Percentiles rank a stretch among this genome's conserved stretches.
Evolutionary conservation across 1,140 invertebrate genomes (phyloP).

Genomic region (Zeugodacus cucurbitae): DNA sequence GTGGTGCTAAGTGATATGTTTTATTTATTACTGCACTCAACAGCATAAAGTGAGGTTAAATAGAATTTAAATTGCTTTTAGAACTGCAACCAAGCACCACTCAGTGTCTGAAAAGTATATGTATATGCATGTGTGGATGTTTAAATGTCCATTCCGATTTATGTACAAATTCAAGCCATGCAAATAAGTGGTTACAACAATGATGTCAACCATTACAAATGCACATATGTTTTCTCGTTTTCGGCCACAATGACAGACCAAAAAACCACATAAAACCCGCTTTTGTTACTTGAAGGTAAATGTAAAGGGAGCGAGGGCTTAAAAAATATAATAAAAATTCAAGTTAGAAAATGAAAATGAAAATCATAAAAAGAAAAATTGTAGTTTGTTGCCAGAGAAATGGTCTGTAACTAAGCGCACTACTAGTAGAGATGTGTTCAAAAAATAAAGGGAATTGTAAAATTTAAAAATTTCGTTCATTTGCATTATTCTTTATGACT

Average conservation of each 20-base stretch:
- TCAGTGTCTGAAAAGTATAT: too few relatives aligned
- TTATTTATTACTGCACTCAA: too few relatives aligned
- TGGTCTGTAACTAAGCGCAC: neutral
- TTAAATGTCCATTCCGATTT: neutral
- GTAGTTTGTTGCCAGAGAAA: neutral
- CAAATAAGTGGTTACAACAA: neutral
- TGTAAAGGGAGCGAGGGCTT: neutral
- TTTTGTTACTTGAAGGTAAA: neutral
- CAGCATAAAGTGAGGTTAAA: neutral
- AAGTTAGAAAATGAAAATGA: neutral
- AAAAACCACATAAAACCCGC: neutral
- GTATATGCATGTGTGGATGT: neutral
- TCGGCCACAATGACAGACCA: neutral
- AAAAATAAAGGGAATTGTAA: too few relatives aligned
- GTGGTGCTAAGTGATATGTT: too few relatives aligned
- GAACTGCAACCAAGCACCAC: neutral
- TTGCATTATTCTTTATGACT: too few relatives aligned
- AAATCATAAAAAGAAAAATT: neutral
- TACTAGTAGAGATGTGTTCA: too few relatives aligned
- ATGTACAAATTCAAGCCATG: neutral
- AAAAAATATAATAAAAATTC: neutral
- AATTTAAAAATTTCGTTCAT: too few relatives aligned
- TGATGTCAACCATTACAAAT: neutral
- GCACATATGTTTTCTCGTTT: neutral
- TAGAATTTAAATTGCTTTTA: neutral